These are phyloP conservation scores for Meganola albula DNA, from an alignment of 2,888 invertebrate species.

Conservation along the genomic window DNA sequence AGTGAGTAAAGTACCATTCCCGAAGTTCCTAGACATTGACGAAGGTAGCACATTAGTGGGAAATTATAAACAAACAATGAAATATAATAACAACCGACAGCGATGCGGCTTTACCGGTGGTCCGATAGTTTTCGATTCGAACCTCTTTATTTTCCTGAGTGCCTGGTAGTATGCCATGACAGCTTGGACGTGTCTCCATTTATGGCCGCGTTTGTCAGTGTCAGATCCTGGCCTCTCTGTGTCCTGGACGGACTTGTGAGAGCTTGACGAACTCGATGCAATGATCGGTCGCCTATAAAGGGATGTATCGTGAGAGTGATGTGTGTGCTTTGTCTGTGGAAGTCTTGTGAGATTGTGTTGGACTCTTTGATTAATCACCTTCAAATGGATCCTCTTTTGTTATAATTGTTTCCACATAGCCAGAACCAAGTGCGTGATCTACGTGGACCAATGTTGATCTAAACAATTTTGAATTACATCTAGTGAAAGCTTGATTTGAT, in stretches of 20 bases:
- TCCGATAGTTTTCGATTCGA: conserved; percentile 66
- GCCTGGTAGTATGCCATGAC: conserved; percentile 94
- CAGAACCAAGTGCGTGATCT: too few relatives aligned
- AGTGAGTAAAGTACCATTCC: conserved; percentile 66
- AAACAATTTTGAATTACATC: too few relatives aligned
- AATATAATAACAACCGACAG: conserved; percentile 53
- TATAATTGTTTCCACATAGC: too few relatives aligned
- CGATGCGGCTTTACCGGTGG: conserved; percentile 55
- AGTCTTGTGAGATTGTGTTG: conserved; percentile 36
- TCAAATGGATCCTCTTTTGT: conserved; percentile 9
- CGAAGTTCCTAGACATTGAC: conserved; percentile 69
- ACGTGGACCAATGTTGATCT: too few relatives aligned
- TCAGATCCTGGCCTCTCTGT: conserved; percentile 60
- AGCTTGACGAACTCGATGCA: conserved; percentile 70
- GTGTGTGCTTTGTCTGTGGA: conserved; percentile 41
- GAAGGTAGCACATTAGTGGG: conserved; percentile 64
- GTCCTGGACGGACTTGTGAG: conserved; percentile 66
- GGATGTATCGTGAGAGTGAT: conserved; percentile 53
- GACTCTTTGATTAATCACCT: conserved; percentile 31
- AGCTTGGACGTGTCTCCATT: conserved; percentile 91
- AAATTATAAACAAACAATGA: conserved; percentile 64
- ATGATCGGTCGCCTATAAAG: conserved; percentile 75
- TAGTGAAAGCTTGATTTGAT: too few relatives aligned
- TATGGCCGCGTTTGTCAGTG: conserved; percentile 79
- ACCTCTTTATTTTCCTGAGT: conserved; percentile 94